Conservation (phyloP, 92 coral and sea anemone genomes). For the Actinostola sp. region DNA sequence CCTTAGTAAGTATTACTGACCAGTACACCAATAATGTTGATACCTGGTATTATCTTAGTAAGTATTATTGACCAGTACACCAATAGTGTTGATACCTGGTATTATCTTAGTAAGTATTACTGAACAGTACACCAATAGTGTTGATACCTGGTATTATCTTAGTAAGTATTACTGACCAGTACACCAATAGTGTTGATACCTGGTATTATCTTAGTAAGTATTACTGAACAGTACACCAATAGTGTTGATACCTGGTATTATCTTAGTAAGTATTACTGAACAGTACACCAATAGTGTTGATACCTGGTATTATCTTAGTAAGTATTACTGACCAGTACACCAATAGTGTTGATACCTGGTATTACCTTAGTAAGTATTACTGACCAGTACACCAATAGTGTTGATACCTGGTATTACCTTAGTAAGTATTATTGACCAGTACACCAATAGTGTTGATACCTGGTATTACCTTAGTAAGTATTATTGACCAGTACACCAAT, state of each 20-base stretch:
- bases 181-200: slow-evolving; percentile 73
- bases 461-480: slow-evolving; percentile 96
- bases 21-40: slow-evolving; percentile 67
- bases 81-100: slow-evolving; percentile 83
- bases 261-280: slow-evolving; percentile 79
- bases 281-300: slow-evolving; percentile 68
- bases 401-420: slow-evolving; percentile 87
- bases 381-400: slow-evolving; percentile 70
- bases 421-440: slow-evolving; percentile 76
- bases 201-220: slow-evolving; percentile 96
- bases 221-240: slow-evolving; percentile 62
- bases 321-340: slow-evolving; percentile 67
- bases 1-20: slow-evolving; percentile 80
- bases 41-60: slow-evolving; percentile 95
- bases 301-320: slow-evolving; percentile 95
- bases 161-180: slow-evolving; percentile 76
- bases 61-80: slow-evolving; percentile 67
- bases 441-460: slow-evolving; percentile 73
- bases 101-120: slow-evolving; percentile 81
- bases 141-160: slow-evolving; percentile 87
- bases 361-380: slow-evolving; percentile 81
- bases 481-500: slow-evolving; percentile 62
- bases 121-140: slow-evolving; percentile 70
- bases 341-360: slow-evolving; percentile 83
- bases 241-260: slow-evolving; percentile 85